phyloP scores from a whole-genome alignment of 2,797 vertebrate species.

The Pampus argenteus region DNA sequence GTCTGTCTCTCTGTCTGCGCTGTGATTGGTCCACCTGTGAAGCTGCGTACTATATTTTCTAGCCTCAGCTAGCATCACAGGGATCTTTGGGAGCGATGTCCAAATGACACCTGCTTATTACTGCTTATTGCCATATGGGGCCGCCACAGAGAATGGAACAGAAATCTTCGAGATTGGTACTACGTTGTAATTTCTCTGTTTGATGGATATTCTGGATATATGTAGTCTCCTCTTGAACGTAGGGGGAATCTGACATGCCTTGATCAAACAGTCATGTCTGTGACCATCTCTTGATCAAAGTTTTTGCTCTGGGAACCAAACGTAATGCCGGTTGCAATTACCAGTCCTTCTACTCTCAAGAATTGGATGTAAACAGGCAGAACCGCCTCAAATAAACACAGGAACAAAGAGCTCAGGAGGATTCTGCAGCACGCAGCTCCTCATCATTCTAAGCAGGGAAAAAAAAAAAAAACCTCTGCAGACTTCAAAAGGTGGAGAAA shows the following conservation, averaged over 20 bases:
- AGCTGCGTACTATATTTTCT: too few species aligned
- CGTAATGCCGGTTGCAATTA: conserved; percentile 65
- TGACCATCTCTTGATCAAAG: conserved; percentile 48
- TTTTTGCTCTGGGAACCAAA: conserved; percentile 32
- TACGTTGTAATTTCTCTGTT: neutral
- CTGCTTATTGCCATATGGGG: too few species aligned
- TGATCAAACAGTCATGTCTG: conserved; percentile 37
- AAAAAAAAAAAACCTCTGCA: conserved; percentile 1
- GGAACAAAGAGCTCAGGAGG: conserved; percentile 51
- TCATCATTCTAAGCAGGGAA: neutral
- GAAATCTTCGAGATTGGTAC: too few species aligned
- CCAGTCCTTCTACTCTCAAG: conserved; percentile 36
- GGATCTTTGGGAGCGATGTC: too few species aligned
- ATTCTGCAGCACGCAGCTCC: conserved; percentile 27
- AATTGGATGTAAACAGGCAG: conserved; percentile 66
- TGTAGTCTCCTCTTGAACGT: neutral
- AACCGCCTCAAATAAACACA: conserved; percentile 66
- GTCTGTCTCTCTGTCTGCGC: too few species aligned
- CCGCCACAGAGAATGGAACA: too few species aligned
- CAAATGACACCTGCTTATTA: too few species aligned
- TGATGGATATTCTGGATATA: neutral
- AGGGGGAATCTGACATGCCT: conserved; percentile 16
- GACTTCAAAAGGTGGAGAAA: conserved; percentile 61
- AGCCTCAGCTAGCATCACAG: too few species aligned
- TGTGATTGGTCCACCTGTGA: too few species aligned